These are phyloP conservation scores for Tricholaema leucomelas DNA, from an alignment of 2,113 vertebrate species.

Conservation along the genomic window DNA sequence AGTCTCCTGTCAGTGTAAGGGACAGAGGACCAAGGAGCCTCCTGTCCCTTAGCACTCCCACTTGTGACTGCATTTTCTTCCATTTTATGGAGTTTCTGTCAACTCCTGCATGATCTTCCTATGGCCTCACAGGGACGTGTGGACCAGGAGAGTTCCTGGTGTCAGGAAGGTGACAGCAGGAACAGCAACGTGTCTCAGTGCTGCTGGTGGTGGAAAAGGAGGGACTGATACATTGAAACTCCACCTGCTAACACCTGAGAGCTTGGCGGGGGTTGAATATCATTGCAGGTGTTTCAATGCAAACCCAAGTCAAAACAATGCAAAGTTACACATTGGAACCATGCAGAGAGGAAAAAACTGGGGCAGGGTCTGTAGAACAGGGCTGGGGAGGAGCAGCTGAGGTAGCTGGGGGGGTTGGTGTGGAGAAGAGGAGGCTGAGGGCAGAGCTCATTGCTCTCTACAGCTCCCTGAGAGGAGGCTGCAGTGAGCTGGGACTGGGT, in stretches of 20 bases:
- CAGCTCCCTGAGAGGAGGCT: too few species aligned
- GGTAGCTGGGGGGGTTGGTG: too few species aligned
- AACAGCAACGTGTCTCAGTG: rapidly evolving
- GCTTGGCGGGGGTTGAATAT: background rate
- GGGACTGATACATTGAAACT: background rate
- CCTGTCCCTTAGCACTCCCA: background rate
- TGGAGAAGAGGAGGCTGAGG: too few species aligned
- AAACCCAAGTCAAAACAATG: background rate
- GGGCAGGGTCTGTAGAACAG: too few species aligned
- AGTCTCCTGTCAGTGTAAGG: too few species aligned
- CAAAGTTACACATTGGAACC: too few species aligned
- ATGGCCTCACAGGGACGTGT: rapidly evolving
- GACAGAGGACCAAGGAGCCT: too few species aligned
- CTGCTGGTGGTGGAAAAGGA: background rate
- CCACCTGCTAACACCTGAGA: background rate
- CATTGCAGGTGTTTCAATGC: background rate
- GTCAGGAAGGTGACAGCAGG: background rate
- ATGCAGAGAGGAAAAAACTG: too few species aligned
- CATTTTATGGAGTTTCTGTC: background rate
- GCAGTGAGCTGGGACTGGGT: too few species aligned
- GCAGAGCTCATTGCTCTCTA: too few species aligned
- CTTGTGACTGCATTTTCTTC: background rate
- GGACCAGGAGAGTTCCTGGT: background rate
- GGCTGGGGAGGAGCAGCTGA: too few species aligned
- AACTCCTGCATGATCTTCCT: rapidly evolving